A percentile compares a stretch with the other conserved stretches of the same genome.
These are phyloP conservation scores for Aleadryas rufinucha DNA, from an alignment of 2,113 vertebrate genomes.

Conservation along the genomic window DNA sequence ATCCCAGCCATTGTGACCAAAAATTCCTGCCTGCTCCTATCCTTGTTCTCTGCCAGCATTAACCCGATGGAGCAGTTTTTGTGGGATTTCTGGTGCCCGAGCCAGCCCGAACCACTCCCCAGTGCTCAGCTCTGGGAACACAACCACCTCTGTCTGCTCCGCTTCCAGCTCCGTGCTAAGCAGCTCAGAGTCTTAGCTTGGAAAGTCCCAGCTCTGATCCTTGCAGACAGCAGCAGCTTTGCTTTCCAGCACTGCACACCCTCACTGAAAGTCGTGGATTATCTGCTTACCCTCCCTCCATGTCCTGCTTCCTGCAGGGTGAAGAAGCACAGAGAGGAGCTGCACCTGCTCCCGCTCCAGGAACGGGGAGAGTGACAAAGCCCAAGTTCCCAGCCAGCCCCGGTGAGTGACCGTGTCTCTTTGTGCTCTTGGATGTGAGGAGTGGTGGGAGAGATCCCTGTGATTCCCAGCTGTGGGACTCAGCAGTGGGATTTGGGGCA, in stretches of 20 bases:
- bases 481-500: background rate
- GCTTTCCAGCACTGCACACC: background rate
- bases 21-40: background rate
- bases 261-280: background rate
- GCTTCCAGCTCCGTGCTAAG: background rate
- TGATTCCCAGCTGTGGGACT: background rate
- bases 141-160: background rate
- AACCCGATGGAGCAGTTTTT: background rate
- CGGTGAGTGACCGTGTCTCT: background rate
- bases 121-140: background rate
- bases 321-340: background rate
- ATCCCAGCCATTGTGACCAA: rapidly evolving
- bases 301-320: constrained; percentile 47
- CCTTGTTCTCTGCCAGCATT: background rate
- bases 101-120: background rate
- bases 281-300: background rate
- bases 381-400: background rate
- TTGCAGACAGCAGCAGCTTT: constrained; percentile 11
- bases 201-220: background rate
- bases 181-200: background rate
- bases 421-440: rapidly evolving
- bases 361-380: background rate
- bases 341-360: background rate
- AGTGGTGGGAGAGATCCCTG: background rate
- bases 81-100: background rate